Evolutionary conservation across 2,113 vertebrate species (phyloP).

Genomic region (Misgurnus anguillicaudatus): DNA sequence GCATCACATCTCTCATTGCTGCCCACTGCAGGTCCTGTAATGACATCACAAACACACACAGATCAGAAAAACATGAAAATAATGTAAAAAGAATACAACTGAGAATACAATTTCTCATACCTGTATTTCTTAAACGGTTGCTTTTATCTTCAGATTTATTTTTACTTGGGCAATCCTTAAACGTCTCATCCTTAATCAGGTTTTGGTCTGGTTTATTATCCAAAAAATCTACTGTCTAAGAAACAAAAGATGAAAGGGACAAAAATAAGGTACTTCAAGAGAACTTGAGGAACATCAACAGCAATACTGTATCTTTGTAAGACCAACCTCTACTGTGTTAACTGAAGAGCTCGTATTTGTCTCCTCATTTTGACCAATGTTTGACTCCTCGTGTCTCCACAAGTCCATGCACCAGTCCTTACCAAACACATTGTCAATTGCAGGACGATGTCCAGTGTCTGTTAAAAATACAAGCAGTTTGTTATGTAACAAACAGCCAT

Average conservation of each 20-base stretch:
- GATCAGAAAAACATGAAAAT: too few species aligned
- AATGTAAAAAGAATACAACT: too few species aligned
- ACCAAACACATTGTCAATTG: conserved; percentile 75
- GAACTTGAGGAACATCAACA: too few species aligned
- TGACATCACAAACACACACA: too few species aligned
- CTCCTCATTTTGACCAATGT: conserved; percentile 8
- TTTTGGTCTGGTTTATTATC: conserved; percentile 70
- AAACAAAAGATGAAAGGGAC: neutral
- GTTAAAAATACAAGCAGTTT: neutral
- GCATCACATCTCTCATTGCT: neutral
- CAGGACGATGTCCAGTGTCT: conserved; percentile 61
- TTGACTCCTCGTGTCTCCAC: conserved; percentile 69
- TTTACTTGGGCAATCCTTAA: conserved; percentile 67
- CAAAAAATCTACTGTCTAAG: conserved; percentile 65
- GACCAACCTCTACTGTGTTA: neutral
- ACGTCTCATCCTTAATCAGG: conserved; percentile 74
- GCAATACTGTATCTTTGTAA: too few species aligned
- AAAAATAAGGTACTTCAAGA: too few species aligned
- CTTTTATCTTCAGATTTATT: conserved; percentile 31
- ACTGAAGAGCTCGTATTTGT: conserved; percentile 7
- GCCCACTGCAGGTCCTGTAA: too few species aligned
- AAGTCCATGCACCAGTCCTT: conserved; percentile 80
- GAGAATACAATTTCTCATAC: neutral
- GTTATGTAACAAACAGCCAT: too few species aligned
- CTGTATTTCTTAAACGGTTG: conserved; percentile 31